Base-by-base conservation (phyloP, 2,797 vertebrate genomes). In the Gymnodraco acuticeps region DNA sequence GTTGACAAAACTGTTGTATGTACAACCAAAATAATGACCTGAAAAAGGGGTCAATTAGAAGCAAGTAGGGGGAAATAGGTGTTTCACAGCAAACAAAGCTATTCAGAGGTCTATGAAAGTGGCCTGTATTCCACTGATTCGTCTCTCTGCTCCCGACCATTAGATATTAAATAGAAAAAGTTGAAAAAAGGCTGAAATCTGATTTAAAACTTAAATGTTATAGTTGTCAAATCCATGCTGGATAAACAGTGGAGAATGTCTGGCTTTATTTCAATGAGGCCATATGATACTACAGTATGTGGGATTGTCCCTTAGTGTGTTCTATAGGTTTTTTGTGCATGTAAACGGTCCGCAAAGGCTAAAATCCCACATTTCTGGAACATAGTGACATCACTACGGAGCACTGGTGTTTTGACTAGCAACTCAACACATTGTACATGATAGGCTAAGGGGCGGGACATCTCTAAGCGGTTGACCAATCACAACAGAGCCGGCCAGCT, bases 21-120 rank as follows among this genome's bases (percentile, higher is more conserved):
- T 14, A 12, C 14, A 15, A n/a, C n/a, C 14, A 42, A n/a, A 53
- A 64, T 3, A 23, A 4, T 31, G 19, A 17, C 42, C 0, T 2
- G 13, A 63, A 45, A 64, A n/a, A 65, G 10, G 4, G 33, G 8
- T 23, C n/a, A 53, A 66, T 12, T n/a, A 65, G 48, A 48, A 41
- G 7, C 38, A 27, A 17, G 8, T 1, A 3, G 10, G 4, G 7
- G 12, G 14, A 12, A 41, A 33, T 12, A 50, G 19, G 16, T 23
- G 20, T 31, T 10, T 9, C 17, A 8, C 10, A 33, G 8, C 33
- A 38, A 20, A 13, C 43, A 20, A 55, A 31, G 5, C 2, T 19
- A 16, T 54, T 38, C 8, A 38, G 27, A 8, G 15, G 9, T n/a
- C 5, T 15, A 12, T 8, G 9, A 23, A 11, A 31, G 17, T 41